These are phyloP conservation scores for Ceyx cyanopectus DNA, from an alignment of 2,113 vertebrate species.

Conservation along the genomic window DNA sequence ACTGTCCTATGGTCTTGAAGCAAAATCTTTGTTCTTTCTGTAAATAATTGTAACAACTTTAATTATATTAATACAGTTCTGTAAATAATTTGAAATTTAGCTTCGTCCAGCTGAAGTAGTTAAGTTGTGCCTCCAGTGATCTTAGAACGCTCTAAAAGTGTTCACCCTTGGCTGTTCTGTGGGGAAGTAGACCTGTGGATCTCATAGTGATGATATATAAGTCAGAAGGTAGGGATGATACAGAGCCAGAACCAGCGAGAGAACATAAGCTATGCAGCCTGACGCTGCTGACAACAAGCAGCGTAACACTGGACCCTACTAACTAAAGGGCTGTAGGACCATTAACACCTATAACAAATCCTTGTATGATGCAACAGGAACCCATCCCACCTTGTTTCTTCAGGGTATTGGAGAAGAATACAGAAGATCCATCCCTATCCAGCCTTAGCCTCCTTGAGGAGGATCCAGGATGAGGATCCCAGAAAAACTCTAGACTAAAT, in stretches of 20 bases:
- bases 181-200: neutral
- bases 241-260: neutral
- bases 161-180: neutral
- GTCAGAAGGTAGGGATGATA: neutral
- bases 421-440: neutral
- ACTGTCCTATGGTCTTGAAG: neutral
- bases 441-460: neutral
- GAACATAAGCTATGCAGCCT: neutral
- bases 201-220: neutral
- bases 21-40: neutral
- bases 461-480: neutral
- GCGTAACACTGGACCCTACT: neutral
- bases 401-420: neutral
- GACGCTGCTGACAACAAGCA: neutral
- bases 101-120: neutral
- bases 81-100: neutral
- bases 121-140: neutral
- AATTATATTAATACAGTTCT: neutral
- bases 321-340: neutral
- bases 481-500: neutral
- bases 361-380: neutral
- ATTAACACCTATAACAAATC: neutral
- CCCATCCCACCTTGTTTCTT: neutral
- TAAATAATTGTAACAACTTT: neutral
- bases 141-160: neutral